Base-by-base conservation (phyloP, 1,140 invertebrate genomes). In the Adelges cooleyi region DNA sequence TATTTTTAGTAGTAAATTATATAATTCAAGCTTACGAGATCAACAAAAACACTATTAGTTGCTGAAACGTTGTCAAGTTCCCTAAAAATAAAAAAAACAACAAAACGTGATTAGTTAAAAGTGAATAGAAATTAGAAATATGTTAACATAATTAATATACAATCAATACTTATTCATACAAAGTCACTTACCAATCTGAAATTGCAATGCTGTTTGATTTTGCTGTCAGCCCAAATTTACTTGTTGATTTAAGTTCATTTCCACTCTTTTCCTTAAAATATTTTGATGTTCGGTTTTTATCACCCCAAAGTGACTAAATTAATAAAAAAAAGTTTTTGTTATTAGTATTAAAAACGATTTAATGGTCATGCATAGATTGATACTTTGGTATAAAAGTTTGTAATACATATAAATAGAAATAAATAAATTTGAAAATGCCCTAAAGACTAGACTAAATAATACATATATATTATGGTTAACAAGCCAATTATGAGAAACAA, bases 21-120 rank as follows among this genome's bases (percentile, higher is more conserved):
- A n/a, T n/a, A n/a, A n/a, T n/a, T n/a, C n/a, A n/a, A n/a, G 11
- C 29, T 33, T 33, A 23, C 65, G 36, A 66, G 52, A n/a, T 54
- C 71, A 5, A 75, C 73, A 48, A 77, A 76, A 0, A 79, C 76
- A 69, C 77, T 79, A 13, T 77, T 79, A 17, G 75, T 70, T 2
- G 73, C 74, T 69, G 80, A 75, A 22, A 73, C 68, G 68, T 71
- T 59, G 25, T 42, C 29, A 29, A 29, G 10, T 13, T 66, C 65
- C 65, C 38, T 51, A 29, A n/a, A 11, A 42, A 40, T 18, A 54
- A 38, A 50, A 54, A 49, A 18, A 49, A 3, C 44, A 13, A 49
- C 8, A n/a, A 10, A 40, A n/a, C n/a, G n/a, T 33, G 29, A 33
- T 33, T 33, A 33, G 29, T 11, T 33, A 33, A 6, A 6, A 6